Conservation (phyloP, 2,888 invertebrate species). For the Parnassius orleans region DNA sequence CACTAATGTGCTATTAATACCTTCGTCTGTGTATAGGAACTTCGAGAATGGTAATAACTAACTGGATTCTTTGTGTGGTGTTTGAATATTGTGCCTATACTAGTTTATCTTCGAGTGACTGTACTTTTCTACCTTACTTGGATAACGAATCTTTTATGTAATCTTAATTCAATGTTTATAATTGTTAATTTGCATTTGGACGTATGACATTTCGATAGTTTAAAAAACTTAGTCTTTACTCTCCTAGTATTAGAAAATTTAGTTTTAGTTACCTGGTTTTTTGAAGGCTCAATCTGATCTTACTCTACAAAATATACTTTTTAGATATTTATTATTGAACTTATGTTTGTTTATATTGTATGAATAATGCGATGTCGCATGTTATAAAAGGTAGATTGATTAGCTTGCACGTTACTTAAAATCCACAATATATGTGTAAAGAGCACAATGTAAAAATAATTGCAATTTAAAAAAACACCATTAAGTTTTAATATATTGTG, state of each 20-base stretch:
- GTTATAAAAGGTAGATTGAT: conserved; percentile 57
- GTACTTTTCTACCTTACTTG: conserved; percentile 67
- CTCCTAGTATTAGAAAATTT: conserved; percentile 47
- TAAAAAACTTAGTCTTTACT: conserved; percentile 42
- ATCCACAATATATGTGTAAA: conserved; percentile 13
- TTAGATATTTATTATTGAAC: conserved; percentile 41
- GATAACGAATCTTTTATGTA: conserved; percentile 41
- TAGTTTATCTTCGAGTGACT: conserved; percentile 63
- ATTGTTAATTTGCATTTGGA: conserved; percentile 59
- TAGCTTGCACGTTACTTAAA: conserved; percentile 62
- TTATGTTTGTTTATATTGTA: conserved; percentile 57
- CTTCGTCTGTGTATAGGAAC: conserved; percentile 72
- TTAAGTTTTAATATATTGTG: background rate
- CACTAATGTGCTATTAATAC: conserved; percentile 59
- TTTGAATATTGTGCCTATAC: conserved; percentile 67
- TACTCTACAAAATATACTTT: conserved; percentile 62
- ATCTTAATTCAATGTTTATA: conserved; percentile 54
- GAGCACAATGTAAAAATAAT: conserved; percentile 7
- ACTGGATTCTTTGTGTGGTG: conserved; percentile 73
- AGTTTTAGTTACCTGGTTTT: conserved; percentile 56
- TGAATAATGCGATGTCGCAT: conserved; percentile 70
- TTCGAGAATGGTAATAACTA: conserved; percentile 69
- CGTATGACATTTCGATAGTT: conserved; percentile 52
- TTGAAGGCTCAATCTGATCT: conserved; percentile 58
- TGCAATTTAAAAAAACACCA: background rate